Conservation (phyloP, 2,113 vertebrate genomes). For the Ptilonorhynchus violaceus region DNA sequence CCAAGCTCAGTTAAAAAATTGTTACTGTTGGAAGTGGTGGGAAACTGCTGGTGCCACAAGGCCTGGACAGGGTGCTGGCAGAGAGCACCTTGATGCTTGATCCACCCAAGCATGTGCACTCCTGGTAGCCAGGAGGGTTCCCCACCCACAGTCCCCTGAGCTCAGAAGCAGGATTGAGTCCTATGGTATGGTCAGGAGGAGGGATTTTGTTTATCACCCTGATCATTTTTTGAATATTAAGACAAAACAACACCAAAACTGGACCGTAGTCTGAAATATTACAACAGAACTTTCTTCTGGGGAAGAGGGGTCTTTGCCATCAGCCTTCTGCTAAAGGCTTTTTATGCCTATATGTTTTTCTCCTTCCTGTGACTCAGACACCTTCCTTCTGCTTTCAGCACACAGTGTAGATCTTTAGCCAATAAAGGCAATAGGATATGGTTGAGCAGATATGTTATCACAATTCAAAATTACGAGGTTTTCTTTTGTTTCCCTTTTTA, state of each 20-base stretch:
- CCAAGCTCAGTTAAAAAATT: neutral
- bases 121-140: neutral
- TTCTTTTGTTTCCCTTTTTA: neutral
- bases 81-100: neutral
- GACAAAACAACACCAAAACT: neutral
- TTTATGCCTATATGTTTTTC: neutral
- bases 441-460: neutral
- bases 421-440: neutral
- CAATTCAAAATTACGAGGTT: neutral
- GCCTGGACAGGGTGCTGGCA: neutral
- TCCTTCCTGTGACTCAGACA: neutral
- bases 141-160: accelerated
- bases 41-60: neutral
- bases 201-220: neutral
- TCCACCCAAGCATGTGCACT: neutral
- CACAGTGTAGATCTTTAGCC: neutral
- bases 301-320: neutral
- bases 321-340: neutral
- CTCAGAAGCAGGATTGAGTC: neutral
- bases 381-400: neutral
- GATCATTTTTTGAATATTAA: neutral
- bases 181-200: neutral
- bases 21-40: neutral
- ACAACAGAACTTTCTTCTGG: neutral
- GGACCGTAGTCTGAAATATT: neutral